phyloP scores from a whole-genome alignment of 2,888 invertebrate genomes.

The Tanaodytes sp. region DNA sequence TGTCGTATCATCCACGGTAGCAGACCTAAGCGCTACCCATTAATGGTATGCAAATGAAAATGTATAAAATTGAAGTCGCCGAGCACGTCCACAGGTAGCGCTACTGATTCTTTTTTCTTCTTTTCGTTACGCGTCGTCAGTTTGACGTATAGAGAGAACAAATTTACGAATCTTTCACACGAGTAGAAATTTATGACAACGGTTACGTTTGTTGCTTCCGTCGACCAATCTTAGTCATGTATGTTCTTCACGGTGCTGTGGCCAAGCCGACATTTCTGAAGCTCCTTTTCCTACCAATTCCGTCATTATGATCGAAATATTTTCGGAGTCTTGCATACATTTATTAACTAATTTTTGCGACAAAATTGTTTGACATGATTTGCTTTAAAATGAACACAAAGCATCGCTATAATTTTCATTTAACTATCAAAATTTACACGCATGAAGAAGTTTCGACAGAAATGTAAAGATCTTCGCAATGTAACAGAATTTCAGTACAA shows the following conservation, averaged over 20 bases:
- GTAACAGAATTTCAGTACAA: too few species aligned
- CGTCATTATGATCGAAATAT: neutral
- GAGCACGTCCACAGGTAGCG: slow-evolving; percentile 20
- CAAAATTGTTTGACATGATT: neutral
- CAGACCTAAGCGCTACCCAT: too few species aligned
- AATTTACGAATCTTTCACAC: slow-evolving; percentile 61
- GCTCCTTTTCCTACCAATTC: neutral
- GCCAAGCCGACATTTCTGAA: neutral
- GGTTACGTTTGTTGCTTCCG: slow-evolving; percentile 31
- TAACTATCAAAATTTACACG: too few species aligned
- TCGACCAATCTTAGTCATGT: slow-evolving; percentile 15
- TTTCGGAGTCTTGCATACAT: neutral
- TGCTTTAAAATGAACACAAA: neutral
- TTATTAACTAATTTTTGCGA: neutral
- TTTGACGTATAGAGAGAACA: slow-evolving; percentile 41
- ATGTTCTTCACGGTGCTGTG: slow-evolving; percentile 8
- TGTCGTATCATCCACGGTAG: too few species aligned
- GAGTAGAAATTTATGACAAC: slow-evolving; percentile 57
- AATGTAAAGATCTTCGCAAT: too few species aligned
- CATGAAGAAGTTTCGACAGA: too few species aligned
- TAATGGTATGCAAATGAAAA: slow-evolving; percentile 27
- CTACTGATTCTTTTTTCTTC: slow-evolving; percentile 23
- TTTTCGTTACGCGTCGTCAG: slow-evolving; percentile 22
- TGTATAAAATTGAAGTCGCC: slow-evolving; percentile 27
- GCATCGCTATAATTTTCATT: too few species aligned